Conservation (phyloP, 2,888 invertebrate genomes). For the Agrenia bidenticulata region DNA sequence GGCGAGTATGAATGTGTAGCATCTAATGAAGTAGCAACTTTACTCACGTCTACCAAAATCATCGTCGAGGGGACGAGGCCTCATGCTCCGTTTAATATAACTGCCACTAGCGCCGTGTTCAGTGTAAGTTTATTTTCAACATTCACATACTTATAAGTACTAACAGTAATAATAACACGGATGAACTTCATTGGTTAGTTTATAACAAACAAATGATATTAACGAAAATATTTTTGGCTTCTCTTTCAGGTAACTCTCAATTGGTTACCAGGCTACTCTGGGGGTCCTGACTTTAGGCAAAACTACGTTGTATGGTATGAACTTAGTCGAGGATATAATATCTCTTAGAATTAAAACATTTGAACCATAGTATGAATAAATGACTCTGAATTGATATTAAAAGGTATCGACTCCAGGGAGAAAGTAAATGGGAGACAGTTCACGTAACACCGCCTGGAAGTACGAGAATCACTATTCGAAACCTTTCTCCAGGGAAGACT, state of each 20-base stretch:
- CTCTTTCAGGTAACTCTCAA: too few relatives aligned
- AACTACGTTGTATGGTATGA: conserved; percentile 86
- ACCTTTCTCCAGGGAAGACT: conserved; percentile 81
- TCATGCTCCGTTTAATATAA: conserved; percentile 94
- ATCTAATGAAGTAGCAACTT: conserved; percentile 92
- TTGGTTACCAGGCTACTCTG: conserved; percentile 90
- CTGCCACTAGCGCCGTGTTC: conserved; percentile 84
- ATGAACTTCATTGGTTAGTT: too few relatives aligned
- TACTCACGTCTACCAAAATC: conserved; percentile 83
- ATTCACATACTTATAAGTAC: too few relatives aligned
- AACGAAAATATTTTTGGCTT: too few relatives aligned
- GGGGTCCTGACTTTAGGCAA: conserved; percentile 91
- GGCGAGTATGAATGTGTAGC: conserved; percentile 95
- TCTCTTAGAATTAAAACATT: not conserved
- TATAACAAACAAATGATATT: too few relatives aligned
- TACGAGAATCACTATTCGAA: conserved; percentile 85
- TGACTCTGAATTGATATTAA: too few relatives aligned
- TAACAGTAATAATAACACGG: too few relatives aligned
- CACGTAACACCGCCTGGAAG: conserved; percentile 90
- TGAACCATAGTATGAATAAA: too few relatives aligned
- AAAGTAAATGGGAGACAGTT: conserved; percentile 88
- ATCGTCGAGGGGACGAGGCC: conserved; percentile 94
- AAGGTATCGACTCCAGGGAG: conserved; percentile 82
- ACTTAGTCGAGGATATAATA: not conserved
- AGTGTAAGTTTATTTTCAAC: too few relatives aligned